Evolutionary conservation across 2,888 invertebrate genomes (phyloP).

Genomic region (Antheraea yamamai): DNA sequence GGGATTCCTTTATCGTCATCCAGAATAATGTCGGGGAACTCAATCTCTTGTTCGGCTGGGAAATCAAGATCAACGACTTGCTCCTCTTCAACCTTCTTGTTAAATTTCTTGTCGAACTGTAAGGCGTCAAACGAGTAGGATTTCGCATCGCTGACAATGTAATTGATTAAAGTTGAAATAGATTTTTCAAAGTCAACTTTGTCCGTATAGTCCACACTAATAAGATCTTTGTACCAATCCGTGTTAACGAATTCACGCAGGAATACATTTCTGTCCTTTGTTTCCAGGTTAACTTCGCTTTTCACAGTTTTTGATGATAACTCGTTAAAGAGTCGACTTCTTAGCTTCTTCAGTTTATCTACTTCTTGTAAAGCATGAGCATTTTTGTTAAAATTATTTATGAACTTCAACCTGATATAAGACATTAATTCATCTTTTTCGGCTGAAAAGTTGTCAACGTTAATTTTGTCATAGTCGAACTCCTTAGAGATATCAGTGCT

Average conservation of each 20-base stretch:
- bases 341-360: conserved; percentile 20
- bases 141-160: conserved; percentile 46
- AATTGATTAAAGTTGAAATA: conserved; percentile 50
- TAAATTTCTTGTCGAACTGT: conserved; percentile 41
- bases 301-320: conserved; percentile 24
- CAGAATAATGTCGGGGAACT: conserved; percentile 52
- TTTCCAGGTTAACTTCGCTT: conserved; percentile 29
- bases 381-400: too few relatives aligned
- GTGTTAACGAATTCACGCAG: conserved; percentile 35
- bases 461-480: conserved; percentile 37
- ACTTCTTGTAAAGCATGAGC: too few relatives aligned
- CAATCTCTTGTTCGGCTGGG: conserved; percentile 45
- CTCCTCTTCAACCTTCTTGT: conserved; percentile 35
- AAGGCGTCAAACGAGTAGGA: conserved; percentile 49
- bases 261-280: conserved; percentile 38
- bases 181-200: conserved; percentile 46
- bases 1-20: conserved; percentile 52
- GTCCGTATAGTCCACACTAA: conserved; percentile 13
- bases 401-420: conserved; percentile 43
- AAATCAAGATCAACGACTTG: conserved; percentile 41
- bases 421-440: conserved; percentile 44
- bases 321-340: conserved; percentile 37
- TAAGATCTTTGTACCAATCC: conserved; percentile 40
- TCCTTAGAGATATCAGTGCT: conserved; percentile 41
- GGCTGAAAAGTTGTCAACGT: conserved; percentile 29